Conservation (phyloP, 2,888 invertebrate genomes). For the Hypolimnas misippus region DNA sequence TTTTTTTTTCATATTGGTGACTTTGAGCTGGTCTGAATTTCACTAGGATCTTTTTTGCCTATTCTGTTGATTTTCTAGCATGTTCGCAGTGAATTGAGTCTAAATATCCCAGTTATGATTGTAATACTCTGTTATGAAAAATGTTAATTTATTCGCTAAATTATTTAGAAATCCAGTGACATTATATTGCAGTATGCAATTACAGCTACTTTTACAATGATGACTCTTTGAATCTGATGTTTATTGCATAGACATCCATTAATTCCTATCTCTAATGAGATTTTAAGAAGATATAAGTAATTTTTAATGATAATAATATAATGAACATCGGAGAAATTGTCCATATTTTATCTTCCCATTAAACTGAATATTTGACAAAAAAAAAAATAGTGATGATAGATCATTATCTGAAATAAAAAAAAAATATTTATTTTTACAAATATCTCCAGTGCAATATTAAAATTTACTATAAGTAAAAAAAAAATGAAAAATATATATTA, state of each 20-base stretch:
- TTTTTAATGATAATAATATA: background rate
- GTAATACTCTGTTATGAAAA: conserved; percentile 5
- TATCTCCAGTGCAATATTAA: conserved; percentile 79
- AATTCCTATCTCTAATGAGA: background rate
- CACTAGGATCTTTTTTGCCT: background rate
- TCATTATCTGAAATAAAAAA: conserved; percentile 43
- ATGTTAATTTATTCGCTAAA: background rate
- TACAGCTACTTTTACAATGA: conserved; percentile 7
- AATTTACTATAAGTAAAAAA: conserved; percentile 79
- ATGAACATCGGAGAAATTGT: conserved; percentile 16
- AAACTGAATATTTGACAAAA: conserved; percentile 15
- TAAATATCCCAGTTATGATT: background rate
- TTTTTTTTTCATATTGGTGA: background rate
- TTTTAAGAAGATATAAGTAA: conserved; percentile 4
- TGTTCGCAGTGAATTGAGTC: background rate
- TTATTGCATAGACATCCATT: background rate
- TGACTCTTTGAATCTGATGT: conserved; percentile 4
- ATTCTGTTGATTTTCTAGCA: background rate
- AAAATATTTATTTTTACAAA: conserved; percentile 56
- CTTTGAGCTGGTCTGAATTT: conserved; percentile 4
- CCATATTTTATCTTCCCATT: conserved; percentile 10
- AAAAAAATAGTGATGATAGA: conserved; percentile 34
- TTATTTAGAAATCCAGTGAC: background rate
- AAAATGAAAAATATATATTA: conserved; percentile 52
- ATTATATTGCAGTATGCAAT: background rate